Base-by-base conservation (phyloP, 1,140 invertebrate species). In the Lucilia sericata region DNA sequence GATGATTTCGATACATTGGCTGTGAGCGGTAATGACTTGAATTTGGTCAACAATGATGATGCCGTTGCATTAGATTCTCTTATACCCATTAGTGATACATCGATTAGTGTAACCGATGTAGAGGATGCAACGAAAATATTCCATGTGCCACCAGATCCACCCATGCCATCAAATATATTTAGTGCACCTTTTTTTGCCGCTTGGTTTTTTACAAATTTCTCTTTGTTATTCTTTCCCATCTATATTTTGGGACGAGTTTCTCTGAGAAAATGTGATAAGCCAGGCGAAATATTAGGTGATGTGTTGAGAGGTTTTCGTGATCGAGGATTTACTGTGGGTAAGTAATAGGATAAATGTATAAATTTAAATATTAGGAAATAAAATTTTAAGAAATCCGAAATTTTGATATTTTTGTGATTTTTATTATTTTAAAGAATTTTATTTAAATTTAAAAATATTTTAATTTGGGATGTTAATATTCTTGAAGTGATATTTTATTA, bases 191-290 rank as follows among this genome's bases (percentile, higher is more conserved):
- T 98, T 91, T 97, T 98, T 91, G 97, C 97, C 13, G 97, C 97
- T 17, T 99, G 97, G 97, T 97, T 98, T 90, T 96, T 95, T 90
- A 98, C 97, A n/a, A 96, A 97, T 88, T 98, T 96, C 95, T 96
- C 96, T 12, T 94, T 97, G 85, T 91, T 98, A 10, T 98, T 98
- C 91, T 98, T 98, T 90, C 97, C 97, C 13, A 92, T 98, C 70
- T 98, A 98, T 91, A 93, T 97, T 75, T 91, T 97, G 78, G 95
- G 94, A 85, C 94, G 94, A 89, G 91, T 95, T 21, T 93, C 94
- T 65, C 94, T 93, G 85, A 94, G 94, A 83, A 94, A 95, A 88
- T 97, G 95, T 90, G 94, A 95, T 87, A 95, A 94, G 76, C 93
- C 95, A 12, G 93, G 94, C 74, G 95, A 96, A 86, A 95, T 96